Conservation (phyloP, 1,140 invertebrate genomes). For the Drosophila parabipectinata region DNA sequence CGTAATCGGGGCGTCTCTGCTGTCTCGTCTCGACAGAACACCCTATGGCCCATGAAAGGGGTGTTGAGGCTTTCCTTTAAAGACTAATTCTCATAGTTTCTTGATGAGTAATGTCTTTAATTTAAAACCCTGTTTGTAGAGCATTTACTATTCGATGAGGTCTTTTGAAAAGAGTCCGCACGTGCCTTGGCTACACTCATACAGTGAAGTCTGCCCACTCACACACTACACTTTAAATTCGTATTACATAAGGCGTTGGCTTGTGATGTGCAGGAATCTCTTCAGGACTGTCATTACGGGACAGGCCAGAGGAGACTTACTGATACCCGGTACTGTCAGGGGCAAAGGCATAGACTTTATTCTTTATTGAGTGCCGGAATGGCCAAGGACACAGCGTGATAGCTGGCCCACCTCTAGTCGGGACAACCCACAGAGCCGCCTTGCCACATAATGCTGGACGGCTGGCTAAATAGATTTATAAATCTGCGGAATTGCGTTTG, state of each 20-base stretch:
- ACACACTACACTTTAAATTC: background rate
- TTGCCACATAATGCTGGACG: constrained; percentile 29
- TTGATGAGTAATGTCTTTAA: no score
- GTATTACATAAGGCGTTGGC: constrained; percentile 38
- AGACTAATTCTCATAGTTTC: background rate
- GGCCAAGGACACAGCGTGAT: constrained; percentile 4
- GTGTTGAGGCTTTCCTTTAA: background rate
- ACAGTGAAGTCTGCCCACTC: background rate
- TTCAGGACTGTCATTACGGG: background rate
- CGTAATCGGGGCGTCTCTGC: constrained; percentile 11
- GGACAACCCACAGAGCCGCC: background rate
- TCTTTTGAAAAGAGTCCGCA: constrained; percentile 25
- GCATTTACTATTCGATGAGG: constrained; percentile 6
- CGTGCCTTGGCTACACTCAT: constrained; percentile 33
- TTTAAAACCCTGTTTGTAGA: background rate
- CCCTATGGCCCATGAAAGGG: background rate
- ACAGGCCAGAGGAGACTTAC: background rate
- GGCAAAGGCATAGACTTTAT: no score
- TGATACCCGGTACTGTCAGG: background rate
- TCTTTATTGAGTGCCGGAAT: constrained; percentile 3
- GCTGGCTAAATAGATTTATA: constrained; percentile 48
- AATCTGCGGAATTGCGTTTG: constrained; percentile 52
- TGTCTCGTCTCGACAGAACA: background rate
- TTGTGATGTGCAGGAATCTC: background rate
- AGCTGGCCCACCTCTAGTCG: background rate